phyloP scores from a whole-genome alignment of 2,888 invertebrate genomes.

The Hirudinaria manillensis region DNA sequence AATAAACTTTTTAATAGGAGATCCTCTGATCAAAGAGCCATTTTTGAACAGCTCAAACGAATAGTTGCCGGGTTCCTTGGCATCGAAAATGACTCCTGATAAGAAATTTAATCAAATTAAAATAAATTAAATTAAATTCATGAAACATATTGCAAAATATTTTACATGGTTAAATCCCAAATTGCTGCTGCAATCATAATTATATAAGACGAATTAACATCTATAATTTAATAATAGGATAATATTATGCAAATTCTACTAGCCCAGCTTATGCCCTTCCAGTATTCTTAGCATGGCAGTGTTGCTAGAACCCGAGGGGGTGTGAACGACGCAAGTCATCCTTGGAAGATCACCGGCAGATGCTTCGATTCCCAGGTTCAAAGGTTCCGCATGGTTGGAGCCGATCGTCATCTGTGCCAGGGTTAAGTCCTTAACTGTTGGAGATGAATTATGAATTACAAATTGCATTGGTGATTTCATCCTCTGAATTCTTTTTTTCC shows the following conservation, averaged over 20 bases:
- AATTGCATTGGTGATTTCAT: background rate
- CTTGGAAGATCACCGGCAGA: background rate
- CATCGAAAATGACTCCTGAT: slow-evolving; percentile 20
- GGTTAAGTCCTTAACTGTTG: slow-evolving; percentile 15
- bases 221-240: too few relatives aligned
- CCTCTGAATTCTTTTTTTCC: too few relatives aligned
- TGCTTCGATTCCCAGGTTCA: slow-evolving; percentile 7
- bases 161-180: too few relatives aligned
- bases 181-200: too few relatives aligned
- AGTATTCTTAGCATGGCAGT: background rate
- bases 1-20: slow-evolving; percentile 21
- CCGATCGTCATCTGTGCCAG: slow-evolving; percentile 17
- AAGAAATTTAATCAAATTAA: background rate
- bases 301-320: background rate
- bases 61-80: slow-evolving; percentile 20
- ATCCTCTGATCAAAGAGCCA: background rate
- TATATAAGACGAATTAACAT: too few relatives aligned
- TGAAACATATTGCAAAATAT: background rate
- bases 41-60: slow-evolving; percentile 17
- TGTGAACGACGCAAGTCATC: slow-evolving; percentile 17
- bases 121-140: background rate
- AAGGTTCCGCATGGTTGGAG: background rate
- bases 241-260: slow-evolving; percentile 8
- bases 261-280: slow-evolving; percentile 22
- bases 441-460: background rate